Evolutionary conservation across 1,140 invertebrate genomes (phyloP).

Genomic region (Neocloeon triangulifer): DNA sequence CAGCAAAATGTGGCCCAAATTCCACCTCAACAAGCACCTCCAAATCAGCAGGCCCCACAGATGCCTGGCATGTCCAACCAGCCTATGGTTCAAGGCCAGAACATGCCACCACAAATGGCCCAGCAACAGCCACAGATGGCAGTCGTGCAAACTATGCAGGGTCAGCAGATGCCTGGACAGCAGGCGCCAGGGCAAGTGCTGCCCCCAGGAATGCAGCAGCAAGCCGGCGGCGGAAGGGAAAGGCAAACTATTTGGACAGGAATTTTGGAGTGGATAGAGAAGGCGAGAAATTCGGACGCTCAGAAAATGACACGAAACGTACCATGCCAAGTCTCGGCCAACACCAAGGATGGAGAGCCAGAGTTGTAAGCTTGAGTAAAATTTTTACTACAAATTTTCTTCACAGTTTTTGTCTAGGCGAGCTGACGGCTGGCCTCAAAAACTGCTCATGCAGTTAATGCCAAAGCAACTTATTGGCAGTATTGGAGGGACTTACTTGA

Average conservation of each 20-base stretch:
- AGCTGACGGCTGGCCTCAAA: slow-evolving; percentile 77
- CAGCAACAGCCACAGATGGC: slow-evolving; percentile 14
- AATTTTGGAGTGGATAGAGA: slow-evolving; percentile 77
- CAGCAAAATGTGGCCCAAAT: no score
- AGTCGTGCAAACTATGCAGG: no score
- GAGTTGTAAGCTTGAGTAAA: slow-evolving; percentile 37
- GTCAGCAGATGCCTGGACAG: slow-evolving; percentile 12
- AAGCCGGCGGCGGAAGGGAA: slow-evolving; percentile 17
- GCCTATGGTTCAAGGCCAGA: no score
- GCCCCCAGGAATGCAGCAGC: background rate
- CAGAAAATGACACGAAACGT: slow-evolving; percentile 62
- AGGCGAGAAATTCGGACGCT: slow-evolving; percentile 36
- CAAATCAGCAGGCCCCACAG: no score
- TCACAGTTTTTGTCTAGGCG: slow-evolving; percentile 30
- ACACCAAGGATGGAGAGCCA: slow-evolving; percentile 56
- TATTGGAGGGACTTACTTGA: slow-evolving; percentile 64
- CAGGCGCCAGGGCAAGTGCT: slow-evolving; percentile 12
- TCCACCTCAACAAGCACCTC: no score
- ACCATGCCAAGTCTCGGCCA: slow-evolving; percentile 58
- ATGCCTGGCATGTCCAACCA: no score
- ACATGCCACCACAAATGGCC: no score
- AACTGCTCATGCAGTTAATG: slow-evolving; percentile 81
- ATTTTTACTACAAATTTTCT: background rate
- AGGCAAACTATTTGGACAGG: slow-evolving; percentile 66
- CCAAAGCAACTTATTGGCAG: slow-evolving; percentile 73